Conservation (phyloP, 2,113 vertebrate species). For the Chascanopsetta lugubris region DNA sequence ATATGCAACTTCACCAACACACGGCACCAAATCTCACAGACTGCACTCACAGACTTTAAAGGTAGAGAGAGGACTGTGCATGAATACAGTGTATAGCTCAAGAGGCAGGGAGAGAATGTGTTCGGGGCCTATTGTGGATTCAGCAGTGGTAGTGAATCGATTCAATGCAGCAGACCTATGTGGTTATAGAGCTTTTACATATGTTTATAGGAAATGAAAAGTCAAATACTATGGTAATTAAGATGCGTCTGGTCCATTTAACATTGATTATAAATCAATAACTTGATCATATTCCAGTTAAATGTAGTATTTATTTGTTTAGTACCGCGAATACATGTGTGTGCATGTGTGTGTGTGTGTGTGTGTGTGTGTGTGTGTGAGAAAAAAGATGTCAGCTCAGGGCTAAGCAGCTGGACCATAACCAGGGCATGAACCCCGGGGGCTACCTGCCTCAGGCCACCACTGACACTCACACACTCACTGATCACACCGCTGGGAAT, state of each 20-base stretch:
- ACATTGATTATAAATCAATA: neutral
- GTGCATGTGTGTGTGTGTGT: neutral
- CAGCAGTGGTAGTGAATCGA: slow-evolving; percentile 18
- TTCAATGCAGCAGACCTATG: slow-evolving; percentile 17
- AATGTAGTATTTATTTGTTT: neutral
- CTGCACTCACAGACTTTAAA: slow-evolving; percentile 25
- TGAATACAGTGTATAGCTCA: neutral
- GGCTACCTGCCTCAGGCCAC: slow-evolving; percentile 53
- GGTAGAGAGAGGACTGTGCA: slow-evolving; percentile 3
- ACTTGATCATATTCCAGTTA: neutral
- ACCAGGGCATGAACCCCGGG: slow-evolving; percentile 50
- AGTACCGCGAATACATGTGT: neutral
- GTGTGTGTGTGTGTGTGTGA: neutral
- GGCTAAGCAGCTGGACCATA: slow-evolving; percentile 35
- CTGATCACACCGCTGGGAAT: slow-evolving; percentile 53
- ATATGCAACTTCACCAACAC: too few relatives aligned
- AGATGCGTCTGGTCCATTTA: neutral
- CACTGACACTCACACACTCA: slow-evolving; percentile 19
- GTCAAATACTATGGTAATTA: too few relatives aligned
- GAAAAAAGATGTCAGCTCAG: slow-evolving; percentile 31
- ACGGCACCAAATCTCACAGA: too few relatives aligned
- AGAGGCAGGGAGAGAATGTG: neutral
- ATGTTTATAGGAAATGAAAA: neutral
- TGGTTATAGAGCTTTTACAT: neutral
- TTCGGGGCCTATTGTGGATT: neutral